Percentiles rank a stretch among this genome's conserved stretches.
These are phyloP conservation scores for Leptoclinus maculatus DNA, from an alignment of 2,797 vertebrate genomes.

Conservation along the genomic window DNA sequence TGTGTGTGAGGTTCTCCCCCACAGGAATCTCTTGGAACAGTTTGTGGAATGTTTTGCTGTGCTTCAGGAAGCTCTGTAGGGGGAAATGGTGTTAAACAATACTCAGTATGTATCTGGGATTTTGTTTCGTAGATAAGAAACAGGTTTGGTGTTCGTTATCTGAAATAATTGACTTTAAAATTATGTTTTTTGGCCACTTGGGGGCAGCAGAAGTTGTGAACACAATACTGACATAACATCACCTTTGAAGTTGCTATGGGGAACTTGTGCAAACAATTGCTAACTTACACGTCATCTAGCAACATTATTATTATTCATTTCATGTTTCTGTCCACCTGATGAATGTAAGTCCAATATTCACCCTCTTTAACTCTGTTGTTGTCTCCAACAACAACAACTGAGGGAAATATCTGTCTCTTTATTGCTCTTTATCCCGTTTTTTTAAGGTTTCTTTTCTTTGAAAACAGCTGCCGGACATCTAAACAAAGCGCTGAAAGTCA, in stretches of 20 bases:
- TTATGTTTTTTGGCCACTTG: not conserved
- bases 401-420: not conserved
- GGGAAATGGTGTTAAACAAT: not conserved
- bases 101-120: not conserved
- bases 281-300: not conserved
- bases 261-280: not conserved
- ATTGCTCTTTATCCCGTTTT: too few relatives aligned
- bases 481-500: not conserved
- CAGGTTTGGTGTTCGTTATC: not conserved
- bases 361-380: not conserved
- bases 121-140: not conserved
- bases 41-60: slow-evolving; percentile 82
- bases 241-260: not conserved
- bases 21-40: slow-evolving; percentile 83
- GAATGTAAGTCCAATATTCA: not conserved
- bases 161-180: not conserved
- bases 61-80: slow-evolving; percentile 73
- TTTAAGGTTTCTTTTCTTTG: not conserved
- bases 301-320: not conserved
- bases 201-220: not conserved
- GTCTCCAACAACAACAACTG: not conserved
- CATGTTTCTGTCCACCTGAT: not conserved
- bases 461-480: not conserved
- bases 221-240: not conserved
- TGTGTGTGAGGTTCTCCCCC: slow-evolving; percentile 75